Evolutionary conservation across 2,113 vertebrate species (phyloP).

Genomic region (Clarias macrocephalus): DNA sequence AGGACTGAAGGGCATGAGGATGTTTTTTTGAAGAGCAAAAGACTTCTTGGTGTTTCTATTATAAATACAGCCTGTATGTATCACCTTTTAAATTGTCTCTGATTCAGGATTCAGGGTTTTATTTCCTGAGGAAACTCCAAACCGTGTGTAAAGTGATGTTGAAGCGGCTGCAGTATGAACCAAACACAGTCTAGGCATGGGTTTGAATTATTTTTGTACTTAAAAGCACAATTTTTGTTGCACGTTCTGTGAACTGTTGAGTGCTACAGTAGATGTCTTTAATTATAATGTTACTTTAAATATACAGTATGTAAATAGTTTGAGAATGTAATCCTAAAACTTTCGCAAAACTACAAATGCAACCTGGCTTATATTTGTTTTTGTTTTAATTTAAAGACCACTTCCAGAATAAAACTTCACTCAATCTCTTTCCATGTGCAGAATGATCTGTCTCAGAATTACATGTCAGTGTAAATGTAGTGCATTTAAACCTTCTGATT

Average conservation of each 20-base stretch:
- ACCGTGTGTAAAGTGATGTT: slow-evolving; percentile 21
- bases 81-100: not conserved
- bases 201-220: slow-evolving; percentile 32
- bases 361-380: not conserved
- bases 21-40: not conserved
- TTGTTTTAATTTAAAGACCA: not conserved
- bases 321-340: not conserved
- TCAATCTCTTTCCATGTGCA: not conserved
- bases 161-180: not conserved
- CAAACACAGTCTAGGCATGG: not conserved
- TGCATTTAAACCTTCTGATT: not conserved
- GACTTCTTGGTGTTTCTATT: not conserved
- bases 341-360: not conserved
- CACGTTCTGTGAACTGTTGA: slow-evolving; percentile 72
- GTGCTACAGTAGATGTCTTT: slow-evolving; percentile 56
- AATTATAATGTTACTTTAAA: not conserved
- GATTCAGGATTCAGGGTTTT: not conserved
- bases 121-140: not conserved
- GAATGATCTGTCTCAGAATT: not conserved
- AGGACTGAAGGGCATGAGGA: not conserved
- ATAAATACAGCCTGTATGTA: not conserved
- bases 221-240: slow-evolving; percentile 73
- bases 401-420: not conserved
- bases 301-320: not conserved
- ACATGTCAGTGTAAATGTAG: not conserved